Base-by-base conservation (phyloP, 2,888 invertebrate genomes). In the Hemaris fuciformis region DNA sequence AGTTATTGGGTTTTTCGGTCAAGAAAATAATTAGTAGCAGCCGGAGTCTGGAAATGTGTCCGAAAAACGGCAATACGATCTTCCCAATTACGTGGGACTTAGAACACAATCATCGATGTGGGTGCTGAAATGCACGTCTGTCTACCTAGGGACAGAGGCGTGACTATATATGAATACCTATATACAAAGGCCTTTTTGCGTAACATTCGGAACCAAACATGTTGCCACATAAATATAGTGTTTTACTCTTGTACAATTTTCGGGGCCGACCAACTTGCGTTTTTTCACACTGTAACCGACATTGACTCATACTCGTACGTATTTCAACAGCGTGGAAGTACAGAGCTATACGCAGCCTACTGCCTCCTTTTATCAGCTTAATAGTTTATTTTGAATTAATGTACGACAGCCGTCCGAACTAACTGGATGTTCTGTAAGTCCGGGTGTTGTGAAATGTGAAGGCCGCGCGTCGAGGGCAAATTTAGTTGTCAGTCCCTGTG, bases 361-460 rank as follows among this genome's bases (percentile, higher is more conserved):
- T 59, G 68, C 67, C 65, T 71, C 65, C 70, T 75, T 70, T 72
- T 63, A 68, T 72, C 70, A 64, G 59, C 62, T 68, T 57, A 72
- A 65, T 68, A 71, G 73, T 76, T 79, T 75, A 69, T 73, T 78
- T 74, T 76, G 75, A 80, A 74, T 70, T 71, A 78, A 73, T 81
- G 76, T 78, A 79, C 71, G 63, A 70, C 73, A 73, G 68, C 70
- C 62, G 77, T 73, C 77, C 79, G 74, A 73, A 79, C 78, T 71
- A 79, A 78, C 81, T 87, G 88, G 90, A 89, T 89, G 89, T 76
- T 74, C 86, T 83, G 84, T 84, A 90, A 89, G 89, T 92, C 91
- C 91, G 91, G 91, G 90, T 91, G 78, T 87, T 84, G 85, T 83
- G 78, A 91, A 92, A 92, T 92, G 91, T 89, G 91, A 92, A 92